Base-by-base conservation (phyloP, 2,888 invertebrate species). In the Cephus spinipes region DNA sequence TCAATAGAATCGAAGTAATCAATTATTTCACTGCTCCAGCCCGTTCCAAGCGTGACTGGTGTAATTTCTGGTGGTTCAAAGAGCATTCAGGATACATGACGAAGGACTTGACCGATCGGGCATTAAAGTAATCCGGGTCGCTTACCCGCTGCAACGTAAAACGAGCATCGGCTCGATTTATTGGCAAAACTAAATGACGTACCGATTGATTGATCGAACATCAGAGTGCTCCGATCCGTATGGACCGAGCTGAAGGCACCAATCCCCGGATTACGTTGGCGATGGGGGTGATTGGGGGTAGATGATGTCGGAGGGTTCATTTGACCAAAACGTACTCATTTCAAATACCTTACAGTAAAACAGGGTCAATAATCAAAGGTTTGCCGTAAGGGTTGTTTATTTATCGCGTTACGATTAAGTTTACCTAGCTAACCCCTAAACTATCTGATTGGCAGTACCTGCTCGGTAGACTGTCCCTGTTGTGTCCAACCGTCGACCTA, bases 121-220 rank as follows among this genome's bases (percentile, higher is more conserved):
- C 71, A 71, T 71, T 32, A 71, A 6, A 33, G 71, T 71, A 71
- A 71, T 71, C 71, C 71, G 32, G 71, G 32, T 15, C 11, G 71
- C 71, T 71, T 12, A 71, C 15, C 71, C 32, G 12, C 71, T 71
- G 71, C 32, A 33, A 71, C 33, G 71, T 71, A 71, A 71, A 71
- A 71, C 71, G 31, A 33, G 12, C 33, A 31, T 33, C 32, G 32
- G 71, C 71, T 71, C 71, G 71, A 71, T 71, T 31, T 71, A 71
- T 31, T 33, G 55, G 55, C 55, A 55, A 55, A 55, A 55, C 55
- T 55, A 55, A 40, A 55, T 33, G 71, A 33, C 71, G 71, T 33
- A 33, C 11, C 31, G 71, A 71, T 71, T 71, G 71, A 71, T 71
- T 23, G 71, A 71, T 71, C 32, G 71, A 71, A 71, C 32, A 71